Conservation (phyloP, 2,797 vertebrate genomes). For the Phrynocephalus guinanensis region DNA sequence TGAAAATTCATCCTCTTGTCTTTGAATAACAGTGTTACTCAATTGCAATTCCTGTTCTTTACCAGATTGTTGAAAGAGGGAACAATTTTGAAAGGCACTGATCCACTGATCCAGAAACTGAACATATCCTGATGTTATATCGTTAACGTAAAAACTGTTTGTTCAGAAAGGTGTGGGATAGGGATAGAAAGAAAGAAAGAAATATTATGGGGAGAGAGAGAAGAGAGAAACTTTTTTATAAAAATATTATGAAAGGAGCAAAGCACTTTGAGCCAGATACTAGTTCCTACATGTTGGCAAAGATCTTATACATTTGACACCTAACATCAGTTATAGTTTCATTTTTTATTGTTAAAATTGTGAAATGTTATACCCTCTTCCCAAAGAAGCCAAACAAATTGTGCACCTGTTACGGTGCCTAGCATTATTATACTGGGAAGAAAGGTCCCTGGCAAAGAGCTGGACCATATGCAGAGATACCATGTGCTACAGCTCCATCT, state of each 20-base stretch:
- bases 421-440: not conserved
- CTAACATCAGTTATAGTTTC: not conserved
- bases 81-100: constrained; percentile 47
- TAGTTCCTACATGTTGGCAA: not conserved
- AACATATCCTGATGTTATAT: constrained; percentile 60
- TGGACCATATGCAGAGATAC: not conserved
- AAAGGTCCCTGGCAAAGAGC: not conserved
- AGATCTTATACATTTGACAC: not conserved
- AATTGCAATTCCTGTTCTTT: constrained; percentile 57
- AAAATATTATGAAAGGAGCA: not conserved
- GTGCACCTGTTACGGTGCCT: not conserved
- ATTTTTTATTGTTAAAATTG: not conserved
- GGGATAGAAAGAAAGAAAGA: constrained; percentile 17
- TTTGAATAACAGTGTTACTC: constrained; percentile 49
- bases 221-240: not conserved
- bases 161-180: constrained; percentile 24
- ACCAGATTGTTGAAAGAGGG: constrained; percentile 41
- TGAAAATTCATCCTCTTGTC: constrained; percentile 45
- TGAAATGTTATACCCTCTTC: not conserved
- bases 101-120: constrained; percentile 53
- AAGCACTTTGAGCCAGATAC: not conserved
- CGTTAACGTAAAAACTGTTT: constrained; percentile 49
- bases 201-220: not conserved
- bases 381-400: not conserved
- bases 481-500: not conserved